Conservation (phyloP, 2,888 invertebrate genomes). For the Athetis lepigone region DNA sequence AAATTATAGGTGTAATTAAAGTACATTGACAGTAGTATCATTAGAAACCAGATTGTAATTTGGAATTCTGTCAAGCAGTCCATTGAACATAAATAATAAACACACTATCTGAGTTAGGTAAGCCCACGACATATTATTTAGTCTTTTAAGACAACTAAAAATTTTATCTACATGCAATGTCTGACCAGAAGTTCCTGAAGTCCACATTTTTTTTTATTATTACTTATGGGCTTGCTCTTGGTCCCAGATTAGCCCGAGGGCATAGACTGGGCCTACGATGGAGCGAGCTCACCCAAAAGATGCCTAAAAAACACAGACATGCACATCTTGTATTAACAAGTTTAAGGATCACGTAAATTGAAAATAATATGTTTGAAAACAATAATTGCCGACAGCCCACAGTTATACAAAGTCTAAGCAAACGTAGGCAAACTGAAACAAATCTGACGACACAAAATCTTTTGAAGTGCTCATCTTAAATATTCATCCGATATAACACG, state of each 20-base stretch:
- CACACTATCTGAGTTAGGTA: neutral
- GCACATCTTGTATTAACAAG: neutral
- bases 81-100: conserved; percentile 21
- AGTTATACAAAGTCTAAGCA: conserved; percentile 20
- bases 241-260: too few species aligned
- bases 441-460: conserved; percentile 47
- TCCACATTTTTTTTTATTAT: too few species aligned
- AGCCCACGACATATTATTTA: neutral
- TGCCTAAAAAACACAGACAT: too few species aligned
- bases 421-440: conserved; percentile 42
- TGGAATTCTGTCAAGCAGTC: conserved; percentile 19
- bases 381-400: neutral
- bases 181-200: too few species aligned
- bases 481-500: conserved; percentile 52
- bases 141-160: too few species aligned
- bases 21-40: conserved; percentile 33
- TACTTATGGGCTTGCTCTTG: too few species aligned
- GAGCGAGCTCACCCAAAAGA: too few species aligned
- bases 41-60: conserved; percentile 26
- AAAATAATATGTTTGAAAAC: neutral
- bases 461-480: conserved; percentile 48
- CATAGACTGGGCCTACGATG: too few species aligned
- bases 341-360: neutral
- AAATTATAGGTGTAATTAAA: conserved; percentile 48
- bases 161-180: too few species aligned